These are phyloP conservation scores for Pelvicachromis taeniatus DNA, from an alignment of 2,113 vertebrate species.

Conservation along the genomic window DNA sequence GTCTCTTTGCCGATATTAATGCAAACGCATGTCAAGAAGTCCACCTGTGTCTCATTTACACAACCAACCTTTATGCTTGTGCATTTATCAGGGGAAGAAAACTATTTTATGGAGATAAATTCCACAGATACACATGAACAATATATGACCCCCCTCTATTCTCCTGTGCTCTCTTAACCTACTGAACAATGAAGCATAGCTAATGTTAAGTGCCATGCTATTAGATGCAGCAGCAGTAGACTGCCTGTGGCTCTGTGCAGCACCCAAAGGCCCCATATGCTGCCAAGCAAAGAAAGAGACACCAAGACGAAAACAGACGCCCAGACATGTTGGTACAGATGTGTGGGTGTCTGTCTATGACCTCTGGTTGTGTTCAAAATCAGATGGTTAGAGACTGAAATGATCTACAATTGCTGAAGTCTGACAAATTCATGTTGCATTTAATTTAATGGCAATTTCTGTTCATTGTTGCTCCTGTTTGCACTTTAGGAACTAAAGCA, in stretches of 20 bases:
- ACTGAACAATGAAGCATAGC: slow-evolving; percentile 20
- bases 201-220: slow-evolving; percentile 28
- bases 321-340: not conserved
- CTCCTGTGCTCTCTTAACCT: not conserved
- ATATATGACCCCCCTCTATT: not conserved
- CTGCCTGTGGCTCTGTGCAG: not conserved
- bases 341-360: not conserved
- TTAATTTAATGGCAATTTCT: not conserved
- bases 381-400: not conserved
- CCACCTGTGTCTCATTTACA: slow-evolving; percentile 32
- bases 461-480: not conserved
- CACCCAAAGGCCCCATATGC: slow-evolving; percentile 25
- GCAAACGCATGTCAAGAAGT: not conserved
- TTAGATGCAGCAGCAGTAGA: not conserved
- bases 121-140: not conserved
- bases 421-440: not conserved
- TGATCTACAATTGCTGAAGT: not conserved
- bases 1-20: not conserved
- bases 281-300: not conserved
- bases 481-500: too few species aligned
- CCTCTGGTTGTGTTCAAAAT: not conserved
- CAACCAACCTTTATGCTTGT: not conserved
- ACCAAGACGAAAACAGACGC: not conserved
- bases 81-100: not conserved
- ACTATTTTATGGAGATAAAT: not conserved